These are phyloP conservation scores for Acrossocheilus wenchowensis DNA, from an alignment of 2,797 vertebrate genomes.

Conservation along the genomic window DNA sequence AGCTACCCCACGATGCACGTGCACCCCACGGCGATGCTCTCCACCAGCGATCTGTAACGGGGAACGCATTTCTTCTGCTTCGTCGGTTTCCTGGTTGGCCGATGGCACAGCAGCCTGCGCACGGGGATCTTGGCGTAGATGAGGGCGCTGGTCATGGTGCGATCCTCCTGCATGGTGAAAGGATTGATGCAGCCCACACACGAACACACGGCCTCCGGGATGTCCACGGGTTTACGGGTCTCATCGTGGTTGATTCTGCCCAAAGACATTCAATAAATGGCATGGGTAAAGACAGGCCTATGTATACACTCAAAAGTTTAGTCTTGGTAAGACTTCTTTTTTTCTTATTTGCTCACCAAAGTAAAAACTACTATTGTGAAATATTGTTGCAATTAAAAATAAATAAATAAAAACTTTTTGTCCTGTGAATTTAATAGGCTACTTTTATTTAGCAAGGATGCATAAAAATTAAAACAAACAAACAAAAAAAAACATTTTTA, in stretches of 20 bases:
- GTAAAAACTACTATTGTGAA: neutral
- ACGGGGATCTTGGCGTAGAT: conserved; percentile 86
- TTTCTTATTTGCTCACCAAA: neutral
- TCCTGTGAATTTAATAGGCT: neutral
- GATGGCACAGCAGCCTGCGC: conserved; percentile 78
- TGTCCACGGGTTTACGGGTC: conserved; percentile 76
- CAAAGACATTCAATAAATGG: neutral
- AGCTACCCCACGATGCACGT: conserved; percentile 84
- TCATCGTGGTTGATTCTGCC: conserved; percentile 84
- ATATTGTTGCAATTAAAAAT: neutral
- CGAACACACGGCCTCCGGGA: conserved; percentile 83
- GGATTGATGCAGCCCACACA: conserved; percentile 86
- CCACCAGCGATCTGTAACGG: conserved; percentile 86
- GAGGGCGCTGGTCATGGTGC: conserved; percentile 84
- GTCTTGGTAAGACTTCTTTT: too few relatives aligned
- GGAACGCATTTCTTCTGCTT: conserved; percentile 98
- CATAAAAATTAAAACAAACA: too few relatives aligned
- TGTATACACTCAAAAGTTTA: neutral
- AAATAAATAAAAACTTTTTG: too few relatives aligned
- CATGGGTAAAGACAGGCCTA: neutral
- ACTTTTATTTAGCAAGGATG: neutral
- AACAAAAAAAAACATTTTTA: neutral
- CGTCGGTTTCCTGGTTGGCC: conserved; percentile 67
- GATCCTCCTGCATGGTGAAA: conserved; percentile 87
- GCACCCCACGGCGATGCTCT: conserved; percentile 86